Percentiles rank a stretch among this genome's conserved stretches.
These are phyloP conservation scores for Scatophagus argus DNA, from an alignment of 2,113 vertebrate genomes.

Conservation along the genomic window DNA sequence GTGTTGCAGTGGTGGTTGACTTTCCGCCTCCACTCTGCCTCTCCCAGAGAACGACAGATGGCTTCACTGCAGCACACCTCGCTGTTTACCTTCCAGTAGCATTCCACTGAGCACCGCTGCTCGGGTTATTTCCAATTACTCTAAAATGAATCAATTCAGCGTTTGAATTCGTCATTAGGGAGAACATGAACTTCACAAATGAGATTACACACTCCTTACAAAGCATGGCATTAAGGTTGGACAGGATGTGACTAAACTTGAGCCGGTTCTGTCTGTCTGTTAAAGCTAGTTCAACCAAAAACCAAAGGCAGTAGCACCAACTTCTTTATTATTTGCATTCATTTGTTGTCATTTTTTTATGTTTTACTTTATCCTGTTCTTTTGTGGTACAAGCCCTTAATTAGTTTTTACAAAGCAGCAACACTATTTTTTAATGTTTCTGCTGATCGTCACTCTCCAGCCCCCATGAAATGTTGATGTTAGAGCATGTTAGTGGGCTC, in stretches of 20 bases:
- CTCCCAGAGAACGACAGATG: conserved; percentile 40
- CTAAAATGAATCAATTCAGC: conserved; percentile 48
- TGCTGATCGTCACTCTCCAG: conserved; percentile 38
- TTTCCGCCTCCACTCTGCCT: not conserved
- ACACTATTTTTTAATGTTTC: conserved; percentile 22
- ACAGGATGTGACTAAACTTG: conserved; percentile 13
- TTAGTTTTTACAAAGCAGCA: conserved; percentile 11
- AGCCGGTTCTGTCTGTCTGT: not conserved
- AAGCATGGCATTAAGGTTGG: conserved; percentile 5
- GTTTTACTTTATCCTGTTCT: not conserved
- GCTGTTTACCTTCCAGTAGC: conserved; percentile 32
- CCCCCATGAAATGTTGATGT: conserved; percentile 49
- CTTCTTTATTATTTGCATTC: not conserved
- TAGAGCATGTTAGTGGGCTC: conserved; percentile 51
- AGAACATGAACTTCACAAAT: conserved; percentile 54
- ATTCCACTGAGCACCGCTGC: conserved; percentile 36
- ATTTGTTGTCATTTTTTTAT: not conserved
- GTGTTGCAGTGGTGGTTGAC: not conserved
- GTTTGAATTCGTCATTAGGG: conserved; percentile 46
- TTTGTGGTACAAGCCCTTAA: not conserved
- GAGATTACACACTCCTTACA: conserved; percentile 36
- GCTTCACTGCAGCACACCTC: conserved; percentile 44
- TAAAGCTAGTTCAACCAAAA: not conserved
- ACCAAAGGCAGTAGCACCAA: not conserved
- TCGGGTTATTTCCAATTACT: conserved; percentile 57